Percentiles rank a stretch among this genome's conserved stretches.
phyloP scores from a whole-genome alignment of 2,113 vertebrate genomes.

The Dromiciops gliroides region DNA sequence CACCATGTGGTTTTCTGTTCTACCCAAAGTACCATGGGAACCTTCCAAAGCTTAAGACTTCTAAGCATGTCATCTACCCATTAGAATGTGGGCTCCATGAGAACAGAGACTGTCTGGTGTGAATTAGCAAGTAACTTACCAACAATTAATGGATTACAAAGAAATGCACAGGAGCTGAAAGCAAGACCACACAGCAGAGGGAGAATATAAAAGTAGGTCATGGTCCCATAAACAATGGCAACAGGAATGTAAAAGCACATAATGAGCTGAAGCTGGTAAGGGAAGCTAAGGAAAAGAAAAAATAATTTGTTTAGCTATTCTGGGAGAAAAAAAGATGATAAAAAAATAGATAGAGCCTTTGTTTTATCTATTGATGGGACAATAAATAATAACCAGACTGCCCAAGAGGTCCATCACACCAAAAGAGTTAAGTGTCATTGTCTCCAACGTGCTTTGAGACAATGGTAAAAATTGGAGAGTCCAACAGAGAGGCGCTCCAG shows the following conservation, averaged over 20 bases:
- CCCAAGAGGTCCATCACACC: too few relatives aligned
- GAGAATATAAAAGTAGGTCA: neutral
- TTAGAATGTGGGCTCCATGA: too few relatives aligned
- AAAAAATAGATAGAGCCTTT: neutral
- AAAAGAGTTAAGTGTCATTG: too few relatives aligned
- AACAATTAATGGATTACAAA: neutral
- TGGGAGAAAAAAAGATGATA: neutral
- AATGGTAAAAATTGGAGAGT: neutral
- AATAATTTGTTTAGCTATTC: neutral
- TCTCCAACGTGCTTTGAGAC: neutral
- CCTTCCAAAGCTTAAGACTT: too few relatives aligned
- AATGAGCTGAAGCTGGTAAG: neutral
- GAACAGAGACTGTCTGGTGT: too few relatives aligned
- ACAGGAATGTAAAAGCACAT: neutral
- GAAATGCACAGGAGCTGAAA: neutral
- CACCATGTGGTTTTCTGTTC: too few relatives aligned
- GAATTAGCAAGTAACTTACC: neutral
- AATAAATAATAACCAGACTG: neutral
- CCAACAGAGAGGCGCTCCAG: neutral
- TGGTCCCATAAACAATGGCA: neutral
- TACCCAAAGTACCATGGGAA: too few relatives aligned
- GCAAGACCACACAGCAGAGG: neutral
- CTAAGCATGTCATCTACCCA: too few relatives aligned
- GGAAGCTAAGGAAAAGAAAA: neutral
- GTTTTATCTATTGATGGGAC: neutral